These are phyloP conservation scores for Eulithis testata DNA, from an alignment of 2,888 invertebrate genomes.

Conservation along the genomic window DNA sequence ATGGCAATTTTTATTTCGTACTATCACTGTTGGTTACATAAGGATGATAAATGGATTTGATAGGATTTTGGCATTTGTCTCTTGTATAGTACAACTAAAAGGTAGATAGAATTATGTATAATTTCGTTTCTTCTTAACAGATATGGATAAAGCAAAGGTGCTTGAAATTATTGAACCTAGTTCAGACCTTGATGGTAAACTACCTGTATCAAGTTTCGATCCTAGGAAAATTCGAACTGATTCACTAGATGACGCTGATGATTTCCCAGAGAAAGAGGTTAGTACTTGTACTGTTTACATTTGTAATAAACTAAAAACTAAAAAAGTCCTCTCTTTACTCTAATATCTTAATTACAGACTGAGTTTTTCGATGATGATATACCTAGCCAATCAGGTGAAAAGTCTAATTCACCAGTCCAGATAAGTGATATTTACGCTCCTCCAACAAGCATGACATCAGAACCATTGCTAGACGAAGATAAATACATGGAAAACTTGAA, in stretches of 20 bases:
- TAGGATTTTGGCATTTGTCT: no score
- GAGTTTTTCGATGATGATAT: constrained; percentile 71
- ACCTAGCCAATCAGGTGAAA: constrained; percentile 46
- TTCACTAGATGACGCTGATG: constrained; percentile 81
- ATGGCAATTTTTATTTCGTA: no score
- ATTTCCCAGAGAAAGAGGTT: constrained; percentile 81
- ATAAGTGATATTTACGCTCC: constrained; percentile 44
- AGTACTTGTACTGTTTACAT: not conserved
- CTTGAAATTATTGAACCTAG: constrained; percentile 81
- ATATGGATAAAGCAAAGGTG: constrained; percentile 82
- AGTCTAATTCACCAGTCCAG: constrained; percentile 30
- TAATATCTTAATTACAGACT: constrained; percentile 51
- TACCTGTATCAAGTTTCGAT: constrained; percentile 73
- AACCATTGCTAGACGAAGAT: constrained; percentile 46
- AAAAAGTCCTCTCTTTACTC: constrained; percentile 7
- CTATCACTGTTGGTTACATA: no score
- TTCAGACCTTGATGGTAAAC: constrained; percentile 73
- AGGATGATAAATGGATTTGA: no score
- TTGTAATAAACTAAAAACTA: constrained; percentile 3
- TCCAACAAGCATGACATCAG: constrained; percentile 49
- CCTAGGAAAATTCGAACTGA: constrained; percentile 77
- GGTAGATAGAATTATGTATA: no score
- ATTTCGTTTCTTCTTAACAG: constrained; percentile 51
- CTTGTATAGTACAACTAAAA: no score
- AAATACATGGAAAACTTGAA: constrained; percentile 49